Evolutionary conservation across 2,113 vertebrate genomes (phyloP).

Genomic region (Semicossyphus pulcher): DNA sequence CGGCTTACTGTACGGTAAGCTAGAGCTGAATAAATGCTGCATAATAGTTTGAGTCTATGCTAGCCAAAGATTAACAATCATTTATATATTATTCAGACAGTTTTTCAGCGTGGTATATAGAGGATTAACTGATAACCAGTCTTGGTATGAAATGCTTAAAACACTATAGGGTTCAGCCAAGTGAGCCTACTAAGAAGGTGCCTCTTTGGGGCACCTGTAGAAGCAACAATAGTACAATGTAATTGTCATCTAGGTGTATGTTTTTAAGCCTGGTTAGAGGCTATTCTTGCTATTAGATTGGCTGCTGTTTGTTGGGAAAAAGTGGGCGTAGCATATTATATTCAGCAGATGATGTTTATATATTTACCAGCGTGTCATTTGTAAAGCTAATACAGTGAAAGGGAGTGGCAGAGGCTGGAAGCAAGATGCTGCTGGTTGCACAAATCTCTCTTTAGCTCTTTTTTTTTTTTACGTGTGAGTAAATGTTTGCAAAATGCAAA

Average conservation of each 20-base stretch:
- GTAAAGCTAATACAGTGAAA: conserved; percentile 23
- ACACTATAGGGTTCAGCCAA: too few species aligned
- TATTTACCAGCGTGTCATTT: conserved; percentile 26
- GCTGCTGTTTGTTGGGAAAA: conserved; percentile 22
- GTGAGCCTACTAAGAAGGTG: too few species aligned
- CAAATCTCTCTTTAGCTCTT: neutral
- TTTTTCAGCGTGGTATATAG: too few species aligned
- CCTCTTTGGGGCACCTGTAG: too few species aligned
- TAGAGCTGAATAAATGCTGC: neutral
- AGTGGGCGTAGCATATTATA: neutral
- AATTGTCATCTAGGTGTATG: too few species aligned
- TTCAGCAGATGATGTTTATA: conserved; percentile 17
- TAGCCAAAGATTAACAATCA: neutral
- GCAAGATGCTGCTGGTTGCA: neutral
- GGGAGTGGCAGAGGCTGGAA: conserved; percentile 12
- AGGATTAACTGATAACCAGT: neutral
- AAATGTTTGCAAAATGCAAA: conserved; percentile 18
- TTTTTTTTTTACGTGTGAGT: neutral
- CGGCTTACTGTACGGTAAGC: conserved; percentile 1
- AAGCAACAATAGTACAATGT: too few species aligned
- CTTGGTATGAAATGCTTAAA: neutral
- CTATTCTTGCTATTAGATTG: too few species aligned
- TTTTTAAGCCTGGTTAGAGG: too few species aligned
- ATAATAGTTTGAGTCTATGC: neutral
- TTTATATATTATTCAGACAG: neutral